A percentile compares a stretch with the other conserved stretches of the same genome.
Conservation (phyloP, 1,140 invertebrate genomes). For the Bombyx mori region DNA sequence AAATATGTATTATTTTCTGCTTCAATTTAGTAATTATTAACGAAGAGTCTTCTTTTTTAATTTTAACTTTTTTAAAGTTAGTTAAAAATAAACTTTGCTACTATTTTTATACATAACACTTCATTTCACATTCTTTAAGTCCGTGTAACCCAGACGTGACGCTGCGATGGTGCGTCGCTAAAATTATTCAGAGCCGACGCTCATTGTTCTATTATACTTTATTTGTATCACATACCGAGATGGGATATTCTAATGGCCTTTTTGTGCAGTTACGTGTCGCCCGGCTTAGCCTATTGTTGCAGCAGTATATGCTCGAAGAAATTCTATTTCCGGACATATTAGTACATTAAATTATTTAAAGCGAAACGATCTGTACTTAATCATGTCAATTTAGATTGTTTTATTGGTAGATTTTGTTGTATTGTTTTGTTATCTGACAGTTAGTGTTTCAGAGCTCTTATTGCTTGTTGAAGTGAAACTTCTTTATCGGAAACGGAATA, state of each 20-base stretch:
- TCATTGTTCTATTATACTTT: slow-evolving; percentile 61
- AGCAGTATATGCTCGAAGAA: slow-evolving; percentile 34
- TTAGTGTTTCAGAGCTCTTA: no score
- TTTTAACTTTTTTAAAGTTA: no score
- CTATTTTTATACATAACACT: no score
- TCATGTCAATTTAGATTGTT: slow-evolving; percentile 5
- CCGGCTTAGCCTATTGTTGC: slow-evolving; percentile 30
- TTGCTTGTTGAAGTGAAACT: no score
- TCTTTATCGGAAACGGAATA: no score
- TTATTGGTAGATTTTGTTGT: slow-evolving; percentile 1
- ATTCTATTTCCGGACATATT: not conserved
- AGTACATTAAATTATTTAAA: not conserved
- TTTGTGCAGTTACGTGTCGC: slow-evolving; percentile 31
- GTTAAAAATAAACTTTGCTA: no score
- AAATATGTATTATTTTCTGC: no score
- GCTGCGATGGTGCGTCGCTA: slow-evolving; percentile 41
- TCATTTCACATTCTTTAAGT: slow-evolving; percentile 8
- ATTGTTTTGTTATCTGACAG: no score
- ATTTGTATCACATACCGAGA: slow-evolving; percentile 30
- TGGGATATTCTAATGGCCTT: slow-evolving; percentile 16
- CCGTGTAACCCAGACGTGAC: slow-evolving; percentile 20
- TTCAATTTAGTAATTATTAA: no score
- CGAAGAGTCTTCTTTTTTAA: no score
- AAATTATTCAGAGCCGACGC: slow-evolving; percentile 56
- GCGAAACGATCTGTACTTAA: no score